These are phyloP conservation scores for Triplophysa siluroides DNA, from an alignment of 2,113 vertebrate genomes.

Conservation along the genomic window DNA sequence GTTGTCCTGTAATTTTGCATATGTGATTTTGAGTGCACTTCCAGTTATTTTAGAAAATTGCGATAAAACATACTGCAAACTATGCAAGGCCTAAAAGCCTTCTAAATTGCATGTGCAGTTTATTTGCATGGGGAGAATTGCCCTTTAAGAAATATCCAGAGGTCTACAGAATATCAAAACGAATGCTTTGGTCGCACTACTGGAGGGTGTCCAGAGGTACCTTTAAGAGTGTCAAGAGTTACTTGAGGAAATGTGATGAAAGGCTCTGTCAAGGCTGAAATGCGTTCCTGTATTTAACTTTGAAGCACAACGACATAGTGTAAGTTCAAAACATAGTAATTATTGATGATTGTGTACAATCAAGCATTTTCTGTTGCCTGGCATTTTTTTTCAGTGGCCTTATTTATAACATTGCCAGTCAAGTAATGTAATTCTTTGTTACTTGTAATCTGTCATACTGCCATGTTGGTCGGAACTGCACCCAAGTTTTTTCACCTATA, in stretches of 20 bases:
- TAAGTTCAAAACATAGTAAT: conserved; percentile 8
- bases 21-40: background rate
- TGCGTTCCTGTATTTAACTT: background rate
- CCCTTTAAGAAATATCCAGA: background rate
- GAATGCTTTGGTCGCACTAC: background rate
- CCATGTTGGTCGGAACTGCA: too few species aligned
- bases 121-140: background rate
- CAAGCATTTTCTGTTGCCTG: background rate
- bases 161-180: background rate
- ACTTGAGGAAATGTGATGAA: conserved; percentile 7
- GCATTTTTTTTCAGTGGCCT: background rate
- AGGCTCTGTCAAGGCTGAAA: background rate
- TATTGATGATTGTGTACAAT: conserved; percentile 24
- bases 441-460: too few species aligned
- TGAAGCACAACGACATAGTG: background rate
- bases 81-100: background rate
- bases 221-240: background rate
- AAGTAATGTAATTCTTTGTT: background rate
- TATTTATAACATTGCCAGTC: background rate
- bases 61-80: background rate
- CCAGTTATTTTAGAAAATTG: background rate
- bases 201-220: background rate
- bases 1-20: background rate
- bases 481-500: too few species aligned
- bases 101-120: background rate